Percentiles rank a stretch among this genome's conserved stretches.
phyloP scores from a whole-genome alignment of 2,113 vertebrate species.

The Cepphus grylle region DNA sequence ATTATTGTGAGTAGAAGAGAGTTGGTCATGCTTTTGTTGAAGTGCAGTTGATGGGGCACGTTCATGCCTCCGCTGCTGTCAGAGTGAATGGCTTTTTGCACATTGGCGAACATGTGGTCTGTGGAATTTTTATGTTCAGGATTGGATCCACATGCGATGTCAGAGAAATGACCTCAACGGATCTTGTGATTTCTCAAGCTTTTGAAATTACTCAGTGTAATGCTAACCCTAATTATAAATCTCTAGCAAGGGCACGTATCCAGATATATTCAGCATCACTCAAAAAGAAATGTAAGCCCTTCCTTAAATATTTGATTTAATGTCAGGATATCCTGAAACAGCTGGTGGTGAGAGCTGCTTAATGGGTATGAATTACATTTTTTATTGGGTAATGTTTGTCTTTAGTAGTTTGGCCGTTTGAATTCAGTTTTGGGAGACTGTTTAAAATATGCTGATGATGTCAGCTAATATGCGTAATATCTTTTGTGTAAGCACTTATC shows the following conservation, averaged over 20 bases:
- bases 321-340: slow-evolving; percentile 29
- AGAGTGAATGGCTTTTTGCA: background rate
- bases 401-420: background rate
- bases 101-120: background rate
- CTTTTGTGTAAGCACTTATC: background rate
- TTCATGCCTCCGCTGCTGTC: background rate
- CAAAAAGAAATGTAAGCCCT: background rate
- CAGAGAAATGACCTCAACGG: background rate
- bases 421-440: background rate
- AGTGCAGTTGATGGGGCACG: background rate
- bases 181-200: slow-evolving; percentile 23
- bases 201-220: background rate
- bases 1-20: background rate
- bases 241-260: background rate
- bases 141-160: slow-evolving; percentile 3
- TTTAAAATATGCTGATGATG: slow-evolving; percentile 11
- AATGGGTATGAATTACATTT: background rate
- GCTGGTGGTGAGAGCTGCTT: background rate
- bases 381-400: background rate
- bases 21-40: background rate
- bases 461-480: background rate
- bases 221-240: slow-evolving; percentile 27
- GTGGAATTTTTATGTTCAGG: background rate
- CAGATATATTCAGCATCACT: slow-evolving; percentile 2
- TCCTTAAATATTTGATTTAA: slow-evolving; percentile 36